Conservation (phyloP, 2,113 vertebrate species). For the Pedetes capensis region DNA sequence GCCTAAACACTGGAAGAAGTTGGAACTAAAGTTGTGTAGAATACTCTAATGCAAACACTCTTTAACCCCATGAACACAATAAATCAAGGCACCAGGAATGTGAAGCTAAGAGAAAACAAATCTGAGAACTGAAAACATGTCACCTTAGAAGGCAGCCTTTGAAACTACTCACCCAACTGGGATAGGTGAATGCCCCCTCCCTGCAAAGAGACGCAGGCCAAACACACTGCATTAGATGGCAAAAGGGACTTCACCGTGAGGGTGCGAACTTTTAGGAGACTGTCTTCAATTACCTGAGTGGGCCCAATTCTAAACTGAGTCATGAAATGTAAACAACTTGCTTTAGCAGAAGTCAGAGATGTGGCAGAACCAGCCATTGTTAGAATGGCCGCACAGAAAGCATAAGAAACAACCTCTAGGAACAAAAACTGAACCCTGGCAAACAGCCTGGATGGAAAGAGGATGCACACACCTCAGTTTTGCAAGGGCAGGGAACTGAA, state of each 20-base stretch:
- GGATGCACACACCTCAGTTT: neutral
- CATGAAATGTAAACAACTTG: conserved; percentile 3
- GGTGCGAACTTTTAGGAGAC: neutral
- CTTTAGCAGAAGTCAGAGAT: neutral
- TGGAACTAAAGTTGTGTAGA: neutral
- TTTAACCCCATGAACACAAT: neutral
- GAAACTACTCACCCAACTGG: neutral
- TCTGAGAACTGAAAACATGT: neutral
- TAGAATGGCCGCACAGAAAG: neutral
- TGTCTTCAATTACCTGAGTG: neutral
- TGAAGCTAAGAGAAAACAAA: conserved; percentile 1
- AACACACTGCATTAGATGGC: neutral
- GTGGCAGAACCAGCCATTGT: neutral
- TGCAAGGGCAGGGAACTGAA: neutral
- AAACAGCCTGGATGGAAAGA: neutral
- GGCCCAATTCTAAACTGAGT: neutral
- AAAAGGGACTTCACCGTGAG: conserved; percentile 1
- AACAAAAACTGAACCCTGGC: neutral
- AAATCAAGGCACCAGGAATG: conserved; percentile 7
- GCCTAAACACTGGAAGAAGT: neutral
- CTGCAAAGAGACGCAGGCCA: neutral
- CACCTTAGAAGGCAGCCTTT: neutral
- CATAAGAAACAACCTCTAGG: neutral
- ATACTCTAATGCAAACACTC: neutral
- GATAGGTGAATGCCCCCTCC: neutral